Conservation (phyloP, 2,113 vertebrate genomes). For the Ceyx melanurus region DNA sequence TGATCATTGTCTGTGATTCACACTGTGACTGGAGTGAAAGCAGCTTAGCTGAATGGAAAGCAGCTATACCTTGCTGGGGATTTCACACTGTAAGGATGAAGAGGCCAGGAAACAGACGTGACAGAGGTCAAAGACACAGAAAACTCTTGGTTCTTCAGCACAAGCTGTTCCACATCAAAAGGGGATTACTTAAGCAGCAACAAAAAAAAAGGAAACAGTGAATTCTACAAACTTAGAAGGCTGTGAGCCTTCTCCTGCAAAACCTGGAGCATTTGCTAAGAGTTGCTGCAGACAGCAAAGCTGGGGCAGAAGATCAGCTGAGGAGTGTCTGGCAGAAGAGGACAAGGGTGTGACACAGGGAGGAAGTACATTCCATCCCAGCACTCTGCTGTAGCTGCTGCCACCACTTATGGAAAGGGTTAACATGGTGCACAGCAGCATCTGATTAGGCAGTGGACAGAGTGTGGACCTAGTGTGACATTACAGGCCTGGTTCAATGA, state of each 20-base stretch:
- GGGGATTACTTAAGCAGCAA: background rate
- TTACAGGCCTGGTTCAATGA: background rate
- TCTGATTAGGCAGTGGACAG: background rate
- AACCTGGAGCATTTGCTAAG: background rate
- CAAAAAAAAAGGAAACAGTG: background rate
- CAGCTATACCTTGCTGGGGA: background rate
- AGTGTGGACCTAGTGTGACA: background rate
- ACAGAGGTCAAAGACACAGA: background rate
- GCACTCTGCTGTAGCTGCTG: background rate
- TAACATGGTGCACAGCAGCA: background rate
- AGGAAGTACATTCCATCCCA: background rate
- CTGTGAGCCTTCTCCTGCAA: background rate
- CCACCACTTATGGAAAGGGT: background rate
- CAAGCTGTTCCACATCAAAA: background rate
- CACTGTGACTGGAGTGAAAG: background rate
- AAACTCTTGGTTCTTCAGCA: background rate
- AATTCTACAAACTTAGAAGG: background rate
- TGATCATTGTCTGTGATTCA: background rate
- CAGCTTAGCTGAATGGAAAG: background rate
- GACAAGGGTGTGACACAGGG: background rate
- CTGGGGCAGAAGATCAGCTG: background rate
- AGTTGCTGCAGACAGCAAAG: background rate
- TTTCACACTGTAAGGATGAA: background rate
- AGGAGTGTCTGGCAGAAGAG: background rate
- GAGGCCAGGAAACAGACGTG: background rate